Percentiles rank a stretch among this genome's conserved stretches.
phyloP scores from a whole-genome alignment of 2,888 invertebrate genomes.

The Tenthredo scrophulariae region DNA sequence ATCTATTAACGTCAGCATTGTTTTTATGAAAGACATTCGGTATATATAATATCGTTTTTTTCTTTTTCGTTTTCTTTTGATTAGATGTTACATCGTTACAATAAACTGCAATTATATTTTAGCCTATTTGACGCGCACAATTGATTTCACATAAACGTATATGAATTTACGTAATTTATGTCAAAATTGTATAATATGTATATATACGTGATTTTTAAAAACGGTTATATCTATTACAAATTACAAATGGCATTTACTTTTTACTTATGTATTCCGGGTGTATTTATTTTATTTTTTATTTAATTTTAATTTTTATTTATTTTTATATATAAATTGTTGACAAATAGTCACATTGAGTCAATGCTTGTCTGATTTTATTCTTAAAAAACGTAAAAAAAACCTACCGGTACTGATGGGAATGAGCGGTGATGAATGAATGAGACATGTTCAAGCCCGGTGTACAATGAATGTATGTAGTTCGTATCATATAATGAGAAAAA shows the following conservation, averaged over 20 bases:
- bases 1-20: slow-evolving; percentile 21
- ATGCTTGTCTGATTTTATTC: slow-evolving; percentile 55
- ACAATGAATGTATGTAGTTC: slow-evolving; percentile 7
- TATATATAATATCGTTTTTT: slow-evolving; percentile 24
- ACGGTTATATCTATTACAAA: slow-evolving; percentile 49
- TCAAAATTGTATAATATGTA: neutral
- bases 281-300: slow-evolving; percentile 7
- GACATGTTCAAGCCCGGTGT: slow-evolving; percentile 31
- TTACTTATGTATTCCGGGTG: slow-evolving; percentile 25
- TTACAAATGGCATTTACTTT: slow-evolving; percentile 42
- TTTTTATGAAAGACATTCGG: slow-evolving; percentile 47
- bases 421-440: slow-evolving; percentile 36
- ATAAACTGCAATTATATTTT: neutral
- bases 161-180: neutral
- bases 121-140: slow-evolving; percentile 27
- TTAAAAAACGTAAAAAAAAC: slow-evolving; percentile 55
- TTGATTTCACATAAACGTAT: slow-evolving; percentile 21
- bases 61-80: neutral
- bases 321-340: slow-evolving; percentile 47
- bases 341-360: slow-evolving; percentile 45
- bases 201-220: slow-evolving; percentile 42
- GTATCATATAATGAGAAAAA: neutral
- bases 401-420: slow-evolving; percentile 51
- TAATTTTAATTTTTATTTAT: slow-evolving; percentile 4
- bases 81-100: slow-evolving; percentile 1